Evolutionary conservation across 1,140 invertebrate genomes (phyloP), one percentile per base, ranked within the genome.

Genomic region (Magallana ariakensis): DNA sequence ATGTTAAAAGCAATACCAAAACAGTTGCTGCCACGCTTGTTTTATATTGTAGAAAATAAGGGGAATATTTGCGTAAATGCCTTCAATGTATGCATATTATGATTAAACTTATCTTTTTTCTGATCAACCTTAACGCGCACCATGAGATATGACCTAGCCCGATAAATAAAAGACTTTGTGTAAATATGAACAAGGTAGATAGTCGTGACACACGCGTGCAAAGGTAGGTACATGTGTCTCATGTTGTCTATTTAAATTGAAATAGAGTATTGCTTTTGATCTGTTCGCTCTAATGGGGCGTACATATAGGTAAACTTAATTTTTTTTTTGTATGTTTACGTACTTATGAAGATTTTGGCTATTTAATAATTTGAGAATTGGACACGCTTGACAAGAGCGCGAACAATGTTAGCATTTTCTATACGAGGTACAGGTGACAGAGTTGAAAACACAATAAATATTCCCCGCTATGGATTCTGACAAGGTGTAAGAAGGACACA

Each of bases 171-270:
- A 26, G 22, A 26, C 66, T 75, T 33, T 75, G 13, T 75, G 66
- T 75, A 75, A 75, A 75, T 75, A 75, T 10, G 22, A 26, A 75
- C 8, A 9, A 75, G 66, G 22, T 75, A 75, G 22, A 26, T 75
- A 33, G 22, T 26, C 66, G 33, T 26, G 22, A 75, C 33, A 75
- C 58, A 60, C 15, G n/a, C n/a, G 58, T 60, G 58, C n/a, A 16
- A 60, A 60, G 58, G 58, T 60, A 60, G 58, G 58, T 46, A 46
- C 33, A 46, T 2, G 33, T 46, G 33, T 46, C 33, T 46, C 33
- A 46, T 46, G 33, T 46, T 46, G 33, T 46, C 33, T 46, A 46
- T 46, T 46, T 46, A 46, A 46, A 46, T 46, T 46, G 5, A 46
- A 46, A 46, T 46, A 46, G 2, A 46, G 33, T 46, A 60, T 60